phyloP scores from a whole-genome alignment of 2,113 vertebrate genomes.

The Ochotona curzoniae region DNA sequence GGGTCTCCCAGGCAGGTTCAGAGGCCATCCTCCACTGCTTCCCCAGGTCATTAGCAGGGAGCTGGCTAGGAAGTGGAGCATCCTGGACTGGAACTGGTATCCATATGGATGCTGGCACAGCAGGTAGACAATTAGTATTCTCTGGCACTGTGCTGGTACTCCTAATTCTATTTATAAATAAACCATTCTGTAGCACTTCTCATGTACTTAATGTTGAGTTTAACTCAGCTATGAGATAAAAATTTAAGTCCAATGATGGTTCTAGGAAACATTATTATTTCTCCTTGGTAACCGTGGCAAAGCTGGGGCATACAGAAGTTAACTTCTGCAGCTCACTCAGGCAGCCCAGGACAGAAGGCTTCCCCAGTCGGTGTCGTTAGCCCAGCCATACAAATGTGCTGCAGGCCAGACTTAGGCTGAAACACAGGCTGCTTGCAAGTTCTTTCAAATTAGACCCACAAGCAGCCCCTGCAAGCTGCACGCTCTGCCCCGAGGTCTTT shows the following conservation, averaged over 20 bases:
- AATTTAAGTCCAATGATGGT: not conserved
- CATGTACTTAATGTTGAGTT: not conserved
- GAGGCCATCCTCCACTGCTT: too few species aligned
- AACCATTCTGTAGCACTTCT: not conserved
- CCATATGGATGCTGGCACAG: too few species aligned
- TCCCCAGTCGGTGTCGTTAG: not conserved
- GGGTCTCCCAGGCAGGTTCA: too few species aligned
- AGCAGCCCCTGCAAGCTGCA: not conserved
- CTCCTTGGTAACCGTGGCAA: not conserved
- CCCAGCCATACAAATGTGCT: not conserved
- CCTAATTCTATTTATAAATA: slow-evolving; percentile 5
- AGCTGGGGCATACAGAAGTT: not conserved
- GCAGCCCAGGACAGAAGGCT: not conserved
- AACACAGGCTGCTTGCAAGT: not conserved
- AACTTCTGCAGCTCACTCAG: not conserved
- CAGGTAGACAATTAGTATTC: too few species aligned
- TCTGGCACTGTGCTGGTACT: too few species aligned
- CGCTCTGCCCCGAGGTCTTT: not conserved
- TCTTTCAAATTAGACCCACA: not conserved
- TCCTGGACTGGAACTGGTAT: too few species aligned
- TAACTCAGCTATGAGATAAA: not conserved
- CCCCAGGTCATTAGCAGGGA: too few species aligned
- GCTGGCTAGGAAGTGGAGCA: too few species aligned
- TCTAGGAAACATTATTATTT: not conserved
- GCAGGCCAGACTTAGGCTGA: not conserved